Evolutionary conservation across 2,888 invertebrate genomes (phyloP), one percentile per base, ranked within the genome.

Genomic region (Schrankia costaestrigalis): DNA sequence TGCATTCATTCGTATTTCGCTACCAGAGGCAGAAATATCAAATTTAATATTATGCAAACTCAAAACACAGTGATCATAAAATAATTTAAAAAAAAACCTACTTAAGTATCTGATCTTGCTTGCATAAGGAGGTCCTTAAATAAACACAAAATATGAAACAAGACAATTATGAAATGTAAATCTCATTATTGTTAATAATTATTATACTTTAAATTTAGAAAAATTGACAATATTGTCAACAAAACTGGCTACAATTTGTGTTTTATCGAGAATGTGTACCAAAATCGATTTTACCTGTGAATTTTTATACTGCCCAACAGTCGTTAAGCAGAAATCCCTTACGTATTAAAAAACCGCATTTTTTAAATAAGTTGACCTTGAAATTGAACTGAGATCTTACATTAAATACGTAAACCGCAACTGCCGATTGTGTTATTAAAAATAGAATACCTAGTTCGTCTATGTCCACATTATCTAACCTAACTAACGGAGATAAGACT

Each of bases 401-500:
- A 21, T 5, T 10, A 11, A 7, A 18, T 41, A 44, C 15, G 29
- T 40, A 38, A 40, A 31, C 35, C 17, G 37, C 41, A 35, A 48
- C 27, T 37, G 3, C 31, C 39, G 13, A 35, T 9, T 11, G 18
- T 31, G 38, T 33, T 49, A 51, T 46, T 24, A 33, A 44, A 47
- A 49, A 48, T 34, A 34, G 18, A 35, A 46, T 3, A 7, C 5
- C 12, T 51, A 48, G 40, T 41, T 44, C 31, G n/a, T n/a, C 44
- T 49, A 37, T 60, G 59, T 58, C 48, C 56, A 56, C 38, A 29
- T 61, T 71, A 73, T 71, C 71, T 60, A 46, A 54, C 34, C 35
- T 34, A n/a, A n/a, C n/a, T n/a, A 43, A 11, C 31, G 37, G 35
- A 46, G 70, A 72, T 71, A 76, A 70, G 41, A 59, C 55, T n/a